Evolutionary conservation across 2,797 vertebrate genomes (phyloP).

Genomic region (Eulemur coronatus): DNA sequence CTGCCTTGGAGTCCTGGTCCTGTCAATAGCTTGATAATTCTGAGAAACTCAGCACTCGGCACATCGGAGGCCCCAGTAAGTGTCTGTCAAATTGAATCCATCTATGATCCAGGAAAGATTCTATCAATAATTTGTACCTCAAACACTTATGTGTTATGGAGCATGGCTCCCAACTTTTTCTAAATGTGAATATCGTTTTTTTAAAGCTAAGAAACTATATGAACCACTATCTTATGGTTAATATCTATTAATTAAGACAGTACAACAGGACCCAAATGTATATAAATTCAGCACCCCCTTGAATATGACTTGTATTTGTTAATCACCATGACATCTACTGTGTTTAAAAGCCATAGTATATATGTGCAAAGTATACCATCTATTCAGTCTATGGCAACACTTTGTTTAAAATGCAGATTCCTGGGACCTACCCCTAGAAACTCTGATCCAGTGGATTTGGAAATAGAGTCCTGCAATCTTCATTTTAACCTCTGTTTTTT

Average conservation of each 20-base stretch:
- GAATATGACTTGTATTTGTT: background rate
- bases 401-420: background rate
- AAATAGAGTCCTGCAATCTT: background rate
- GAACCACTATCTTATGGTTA: background rate
- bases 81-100: background rate
- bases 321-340: background rate
- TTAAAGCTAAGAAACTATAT: slow-evolving; percentile 2
- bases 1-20: background rate
- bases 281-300: background rate
- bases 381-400: background rate
- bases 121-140: background rate
- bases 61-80: background rate
- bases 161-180: background rate
- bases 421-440: background rate
- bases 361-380: background rate
- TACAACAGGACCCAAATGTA: background rate
- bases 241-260: background rate
- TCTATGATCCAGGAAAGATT: background rate
- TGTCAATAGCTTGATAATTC: background rate
- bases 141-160: background rate
- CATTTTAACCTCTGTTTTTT: background rate
- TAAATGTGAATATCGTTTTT: background rate
- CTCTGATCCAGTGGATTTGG: background rate
- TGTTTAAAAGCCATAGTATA: background rate
- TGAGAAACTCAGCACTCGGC: background rate